Base-by-base conservation (phyloP, 2,113 vertebrate genomes). In the Urocynchramus pylzowi region DNA sequence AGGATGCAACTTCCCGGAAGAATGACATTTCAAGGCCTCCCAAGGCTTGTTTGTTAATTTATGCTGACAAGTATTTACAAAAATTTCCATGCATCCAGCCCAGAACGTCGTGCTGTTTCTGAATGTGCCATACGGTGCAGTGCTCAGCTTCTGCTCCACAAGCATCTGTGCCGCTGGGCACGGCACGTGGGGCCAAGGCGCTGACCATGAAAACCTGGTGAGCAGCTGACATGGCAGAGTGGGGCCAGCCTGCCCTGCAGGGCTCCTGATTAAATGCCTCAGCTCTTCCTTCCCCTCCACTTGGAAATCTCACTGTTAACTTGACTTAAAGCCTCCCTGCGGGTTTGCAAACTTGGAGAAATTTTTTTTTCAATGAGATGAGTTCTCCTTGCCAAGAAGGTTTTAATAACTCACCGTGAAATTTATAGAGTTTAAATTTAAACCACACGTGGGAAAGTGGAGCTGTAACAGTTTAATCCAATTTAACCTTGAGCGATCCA, bases 321-420 rank as follows among this genome's bases (percentile, higher is more conserved):
- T 93, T 63, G 42, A 57, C 73, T 96, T 78, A 84, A 84, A 83
- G 19, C 52, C 69, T 93, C 83, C 80, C 87, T 47, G 30, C 60
- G 52, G 81, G 37, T 91, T 87, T 93, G 73, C 77, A 70, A 92
- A 95, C 91, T 84, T 78, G 84, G 73, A 87, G 69, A 60, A 82
- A 4, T 0, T 11, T 81, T 41, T 80, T 93, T 81, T 70, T 39
- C 79, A 80, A 45, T 81, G 44, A 68, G 74, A 61, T 60, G 84
- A 87, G 49, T 61, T 87, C 45, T 87, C 22, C 77, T 91, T 87
- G 93, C 91, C 93, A 96, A 95, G 89, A 89, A 94, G 81, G 94
- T 91, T 97, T 97, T 97, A 95, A 96, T 97, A 97, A 91, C 96
- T 94, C 81, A 53, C 94, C 84, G 18, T 96, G 94, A 96, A 96